These are phyloP conservation scores for Decapterus maruadsi DNA, from an alignment of 2,797 vertebrate genomes.

Conservation along the genomic window DNA sequence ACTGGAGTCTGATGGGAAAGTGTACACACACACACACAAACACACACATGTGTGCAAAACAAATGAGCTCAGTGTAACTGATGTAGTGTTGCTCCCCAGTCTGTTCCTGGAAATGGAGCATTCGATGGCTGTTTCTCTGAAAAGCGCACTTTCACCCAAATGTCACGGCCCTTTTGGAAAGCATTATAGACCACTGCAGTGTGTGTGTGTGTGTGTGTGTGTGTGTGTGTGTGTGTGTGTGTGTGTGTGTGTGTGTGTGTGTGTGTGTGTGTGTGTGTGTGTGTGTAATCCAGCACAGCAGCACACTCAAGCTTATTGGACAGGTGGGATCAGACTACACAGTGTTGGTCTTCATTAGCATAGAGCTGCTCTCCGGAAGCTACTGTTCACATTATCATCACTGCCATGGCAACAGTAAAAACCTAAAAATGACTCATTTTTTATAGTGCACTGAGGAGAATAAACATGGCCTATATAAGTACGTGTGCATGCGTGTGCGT, in stretches of 20 bases:
- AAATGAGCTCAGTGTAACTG: constrained; percentile 18
- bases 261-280: background rate
- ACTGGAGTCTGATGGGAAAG: constrained; percentile 20
- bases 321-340: constrained; percentile 60
- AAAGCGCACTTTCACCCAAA: constrained; percentile 33
- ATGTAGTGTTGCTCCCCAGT: background rate
- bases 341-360: constrained; percentile 65
- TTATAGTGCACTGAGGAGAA: constrained; percentile 29
- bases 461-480: background rate
- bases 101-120: constrained; percentile 30
- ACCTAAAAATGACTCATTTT: constrained; percentile 35
- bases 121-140: constrained; percentile 25
- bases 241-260: too few species aligned
- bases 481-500: background rate
- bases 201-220: background rate
- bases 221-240: too few species aligned
- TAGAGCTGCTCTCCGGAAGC: constrained; percentile 65
- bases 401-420: constrained; percentile 77
- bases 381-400: constrained; percentile 58
- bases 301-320: constrained; percentile 54
- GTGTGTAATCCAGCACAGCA: constrained; percentile 31
- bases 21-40: constrained; percentile 2
- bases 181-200: constrained; percentile 18
- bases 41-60: constrained; percentile 14
- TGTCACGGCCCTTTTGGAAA: constrained; percentile 27